Evolutionary conservation across 2,888 invertebrate genomes (phyloP).

Genomic region (Zhuqinia jingwanae): DNA sequence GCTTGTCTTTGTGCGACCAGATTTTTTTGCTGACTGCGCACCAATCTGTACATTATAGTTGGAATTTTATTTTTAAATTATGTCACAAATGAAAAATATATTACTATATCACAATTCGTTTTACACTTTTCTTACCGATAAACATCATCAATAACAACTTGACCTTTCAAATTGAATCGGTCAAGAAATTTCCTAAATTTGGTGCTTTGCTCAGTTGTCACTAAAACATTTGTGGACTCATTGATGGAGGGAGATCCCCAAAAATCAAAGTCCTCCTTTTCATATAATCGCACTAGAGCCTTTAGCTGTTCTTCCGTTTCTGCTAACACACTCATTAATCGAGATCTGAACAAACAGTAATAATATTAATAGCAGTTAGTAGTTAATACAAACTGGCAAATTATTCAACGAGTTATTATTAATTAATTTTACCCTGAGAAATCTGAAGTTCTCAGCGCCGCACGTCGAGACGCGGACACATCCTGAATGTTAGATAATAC

Average conservation of each 20-base stretch:
- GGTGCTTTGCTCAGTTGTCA: conserved; percentile 84
- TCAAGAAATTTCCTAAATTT: conserved; percentile 52
- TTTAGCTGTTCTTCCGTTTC: conserved; percentile 81
- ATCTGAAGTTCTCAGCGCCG: conserved; percentile 51
- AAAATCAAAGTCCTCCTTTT: conserved; percentile 83
- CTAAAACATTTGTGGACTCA: conserved; percentile 86
- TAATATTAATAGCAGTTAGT: no score
- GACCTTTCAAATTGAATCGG: conserved; percentile 51
- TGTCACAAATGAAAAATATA: background rate
- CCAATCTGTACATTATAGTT: conserved; percentile 29
- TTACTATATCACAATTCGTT: no score
- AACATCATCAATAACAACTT: conserved; percentile 68
- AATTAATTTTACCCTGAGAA: conserved; percentile 50
- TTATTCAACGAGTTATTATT: background rate
- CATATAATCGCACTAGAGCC: conserved; percentile 82
- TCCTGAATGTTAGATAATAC: background rate
- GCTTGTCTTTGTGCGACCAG: conserved; percentile 29
- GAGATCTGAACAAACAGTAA: conserved; percentile 31
- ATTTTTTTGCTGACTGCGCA: conserved; percentile 54
- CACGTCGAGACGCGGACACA: background rate
- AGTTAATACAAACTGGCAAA: background rate
- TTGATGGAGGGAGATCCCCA: conserved; percentile 84
- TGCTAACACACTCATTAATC: conserved; percentile 81
- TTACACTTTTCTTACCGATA: conserved; percentile 64
- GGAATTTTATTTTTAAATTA: conserved; percentile 1